Evolutionary conservation across 2,888 invertebrate genomes (phyloP).

Genomic region (Mantis religiosa): DNA sequence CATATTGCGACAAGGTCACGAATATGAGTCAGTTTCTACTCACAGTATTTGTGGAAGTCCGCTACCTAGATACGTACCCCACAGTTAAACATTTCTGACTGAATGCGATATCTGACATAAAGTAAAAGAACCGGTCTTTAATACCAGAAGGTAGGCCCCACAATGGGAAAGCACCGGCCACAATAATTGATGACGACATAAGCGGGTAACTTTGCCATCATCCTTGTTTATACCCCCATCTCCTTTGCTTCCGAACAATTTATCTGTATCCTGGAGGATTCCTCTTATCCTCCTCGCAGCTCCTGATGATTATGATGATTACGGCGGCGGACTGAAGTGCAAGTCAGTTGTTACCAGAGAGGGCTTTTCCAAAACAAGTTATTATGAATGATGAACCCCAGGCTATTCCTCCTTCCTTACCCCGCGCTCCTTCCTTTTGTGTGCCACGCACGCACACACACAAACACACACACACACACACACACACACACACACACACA

Average conservation of each 20-base stretch:
- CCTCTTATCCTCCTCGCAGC: not conserved
- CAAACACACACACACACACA: not conserved
- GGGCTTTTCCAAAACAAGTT: constrained; percentile 1
- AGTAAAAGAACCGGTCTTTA: too few relatives aligned
- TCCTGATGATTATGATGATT: not conserved
- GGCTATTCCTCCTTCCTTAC: not conserved
- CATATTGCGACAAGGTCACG: too few relatives aligned
- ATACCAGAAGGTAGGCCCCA: too few relatives aligned
- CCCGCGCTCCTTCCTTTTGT: not conserved
- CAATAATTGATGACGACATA: not conserved
- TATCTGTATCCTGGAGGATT: not conserved
- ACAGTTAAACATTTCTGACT: too few relatives aligned
- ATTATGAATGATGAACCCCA: constrained; percentile 7
- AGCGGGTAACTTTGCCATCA: not conserved
- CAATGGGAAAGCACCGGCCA: not conserved
- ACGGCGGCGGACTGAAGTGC: not conserved
- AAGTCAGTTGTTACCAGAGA: not conserved
- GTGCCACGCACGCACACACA: not conserved
- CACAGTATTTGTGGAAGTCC: too few relatives aligned
- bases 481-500: not conserved
- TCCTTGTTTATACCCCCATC: not conserved
- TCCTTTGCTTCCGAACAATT: not conserved
- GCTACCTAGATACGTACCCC: too few relatives aligned
- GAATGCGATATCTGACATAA: too few relatives aligned
- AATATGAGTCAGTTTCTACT: too few relatives aligned